Evolutionary conservation across 2,888 invertebrate species (phyloP), one percentile per base, ranked within the genome.

Genomic region (Chorisops tibialis): DNA sequence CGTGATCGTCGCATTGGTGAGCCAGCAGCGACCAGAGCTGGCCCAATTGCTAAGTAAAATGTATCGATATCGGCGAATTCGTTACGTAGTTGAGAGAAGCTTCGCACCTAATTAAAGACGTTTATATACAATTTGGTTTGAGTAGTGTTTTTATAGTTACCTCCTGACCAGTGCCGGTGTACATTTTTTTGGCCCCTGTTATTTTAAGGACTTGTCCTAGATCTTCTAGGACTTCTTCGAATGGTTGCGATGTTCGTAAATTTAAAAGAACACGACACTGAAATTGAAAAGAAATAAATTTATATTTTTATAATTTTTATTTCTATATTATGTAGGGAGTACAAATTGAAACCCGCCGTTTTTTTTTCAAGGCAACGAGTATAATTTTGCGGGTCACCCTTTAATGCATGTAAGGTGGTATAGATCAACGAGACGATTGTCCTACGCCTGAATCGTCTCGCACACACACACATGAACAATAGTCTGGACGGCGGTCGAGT

Each of bases 151-250:
- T 37, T 22, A 21, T 52, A 47, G 78, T 79, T 80, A 93, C 96
- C 87, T 94, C 93, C 81, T 92, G 93, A 37, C 93, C 93, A 37
- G 89, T 88, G 49, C 92, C 90, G 30, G 96, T 95, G 79, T 91
- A 94, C 88, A 95, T 92, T 75, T 90, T 84, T 76, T 91, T 91
- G 67, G 92, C 93, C 64, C 92, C 90, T 72, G 86, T 91, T 87
- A 93, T 91, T 81, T 93, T 93, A 67, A 96, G 81, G 49, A 95
- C 93, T 80, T 93, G 91, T 48, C 95, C 95, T 72, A 96, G 83
- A 79, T 96, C 96, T 75, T 90, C 90, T 62, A 96, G 81, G 35
- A 96, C 93, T 74, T 96, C 95, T 79, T 96, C 96, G 74, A 95
- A 96, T 0, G 93, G 93, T 73, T 96, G 95, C 30, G 91, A 88